Conservation (phyloP, 2,113 vertebrate species). For the Poecilia latipinna region DNA sequence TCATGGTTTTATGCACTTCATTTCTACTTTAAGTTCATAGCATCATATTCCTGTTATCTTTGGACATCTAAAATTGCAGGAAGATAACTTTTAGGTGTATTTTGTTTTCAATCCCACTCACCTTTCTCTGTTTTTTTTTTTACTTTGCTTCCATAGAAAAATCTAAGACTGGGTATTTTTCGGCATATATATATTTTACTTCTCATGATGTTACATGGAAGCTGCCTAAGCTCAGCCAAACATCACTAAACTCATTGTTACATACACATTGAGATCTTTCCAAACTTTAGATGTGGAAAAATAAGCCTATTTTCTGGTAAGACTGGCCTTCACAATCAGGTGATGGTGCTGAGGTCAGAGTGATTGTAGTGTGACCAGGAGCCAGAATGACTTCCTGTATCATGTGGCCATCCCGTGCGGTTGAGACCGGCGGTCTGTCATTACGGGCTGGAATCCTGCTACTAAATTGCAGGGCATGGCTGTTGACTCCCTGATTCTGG, state of each 20-base stretch:
- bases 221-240: not conserved
- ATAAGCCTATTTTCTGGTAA: not conserved
- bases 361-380: conserved; percentile 45
- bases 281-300: not conserved
- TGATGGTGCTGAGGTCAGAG: conserved; percentile 31
- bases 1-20: not conserved
- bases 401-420: conserved; percentile 36
- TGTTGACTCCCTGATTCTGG: conserved; percentile 66
- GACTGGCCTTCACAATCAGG: not conserved
- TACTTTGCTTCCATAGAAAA: not conserved
- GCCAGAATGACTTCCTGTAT: conserved; percentile 53
- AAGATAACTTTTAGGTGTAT: not conserved
- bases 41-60: not conserved
- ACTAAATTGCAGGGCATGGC: conserved; percentile 73
- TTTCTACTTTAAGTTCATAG: not conserved
- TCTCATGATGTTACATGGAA: not conserved
- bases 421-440: conserved; percentile 62
- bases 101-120: not conserved
- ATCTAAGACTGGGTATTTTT: not conserved
- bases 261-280: not conserved
- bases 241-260: not conserved
- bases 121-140: not conserved
- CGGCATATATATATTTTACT: not conserved
- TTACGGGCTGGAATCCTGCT: conserved; percentile 64
- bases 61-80: not conserved